Evolutionary conservation across 2,797 vertebrate species (phyloP), one percentile per base, ranked within the genome.

Genomic region (Aeoliscus strigatus): DNA sequence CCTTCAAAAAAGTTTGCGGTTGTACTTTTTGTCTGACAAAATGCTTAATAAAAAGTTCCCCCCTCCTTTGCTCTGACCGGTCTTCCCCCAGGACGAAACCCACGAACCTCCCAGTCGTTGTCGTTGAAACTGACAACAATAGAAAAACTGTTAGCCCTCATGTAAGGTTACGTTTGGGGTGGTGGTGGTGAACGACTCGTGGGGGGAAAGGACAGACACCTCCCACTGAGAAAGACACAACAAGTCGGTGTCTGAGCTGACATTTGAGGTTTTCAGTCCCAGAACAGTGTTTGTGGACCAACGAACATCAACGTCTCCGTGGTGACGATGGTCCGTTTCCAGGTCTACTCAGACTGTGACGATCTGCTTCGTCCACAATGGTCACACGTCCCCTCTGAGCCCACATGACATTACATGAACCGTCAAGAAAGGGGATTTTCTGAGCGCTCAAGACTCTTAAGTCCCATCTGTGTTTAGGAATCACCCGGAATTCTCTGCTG

Each of bases 91-190:
- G 17, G 31, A 36, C 14, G 30, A 18, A 28, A 58, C 38, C 25
- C 9, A 30, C 8, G 2, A 31, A 41, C 23, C 25, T 36, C 16
- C 5, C 10, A 42, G 28, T 18, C 46, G 21, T 18, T 35, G 60
- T 51, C 66, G 14, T 14, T 37, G 27, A 47, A 57, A 66, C 18
- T 23, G 10, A 49, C 35, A 3, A 34, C 16, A 14, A 13, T 50
- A 55, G 27, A 70, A 66, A 71, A 66, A 51, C 14, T 14, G 39
- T 43, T 74, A 79, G 79, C 77, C 74, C 73, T 82, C 61, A 45
- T 75, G 48, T 60, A 48, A 39, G 50, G 10, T 29, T 34, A 63
- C 28, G 18, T 23, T 9, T 31, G 16, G 17, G 13, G 31, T 41
- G 25, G 24, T 41, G 21, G 21, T 23, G 21, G 21, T 8, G 21